Evolutionary conservation across 2,797 vertebrate species (phyloP).

Genomic region (Chrysocyon brachyurus): DNA sequence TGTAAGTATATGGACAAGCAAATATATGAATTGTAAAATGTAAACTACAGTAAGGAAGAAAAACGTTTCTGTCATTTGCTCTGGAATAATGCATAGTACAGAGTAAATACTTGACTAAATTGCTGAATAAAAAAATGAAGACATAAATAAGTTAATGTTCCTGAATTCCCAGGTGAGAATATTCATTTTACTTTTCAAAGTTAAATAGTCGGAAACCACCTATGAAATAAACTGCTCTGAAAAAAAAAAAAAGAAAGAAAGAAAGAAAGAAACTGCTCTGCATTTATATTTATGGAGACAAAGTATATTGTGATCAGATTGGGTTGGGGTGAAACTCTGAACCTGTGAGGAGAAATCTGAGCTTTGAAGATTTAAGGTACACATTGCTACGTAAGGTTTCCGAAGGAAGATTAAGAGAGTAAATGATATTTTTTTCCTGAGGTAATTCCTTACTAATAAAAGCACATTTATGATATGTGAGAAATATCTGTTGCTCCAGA

Average conservation of each 20-base stretch:
- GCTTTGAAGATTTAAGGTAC: not conserved
- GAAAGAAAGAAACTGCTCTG: not conserved
- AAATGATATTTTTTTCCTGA: not conserved
- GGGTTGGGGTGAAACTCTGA: not conserved
- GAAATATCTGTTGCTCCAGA: not conserved
- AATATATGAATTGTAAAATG: not conserved
- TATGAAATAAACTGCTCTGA: not conserved
- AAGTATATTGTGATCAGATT: not conserved
- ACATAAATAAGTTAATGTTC: not conserved
- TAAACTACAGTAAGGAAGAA: not conserved
- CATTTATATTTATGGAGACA: not conserved
- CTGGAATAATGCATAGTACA: not conserved
- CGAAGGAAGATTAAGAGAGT: not conserved
- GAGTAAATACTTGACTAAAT: not conserved
- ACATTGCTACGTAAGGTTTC: not conserved
- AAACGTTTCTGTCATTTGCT: not conserved
- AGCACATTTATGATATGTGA: not conserved
- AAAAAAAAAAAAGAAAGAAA: too few relatives aligned
- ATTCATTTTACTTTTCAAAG: not conserved
- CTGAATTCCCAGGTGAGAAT: not conserved
- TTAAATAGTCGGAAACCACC: not conserved
- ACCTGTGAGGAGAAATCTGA: not conserved
- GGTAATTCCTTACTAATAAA: not conserved
- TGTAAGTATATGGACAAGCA: not conserved
- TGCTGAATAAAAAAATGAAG: not conserved